Evolutionary conservation across 1,140 invertebrate genomes (phyloP), one percentile per base, ranked within the genome.

Genomic region (Pantala flavescens): DNA sequence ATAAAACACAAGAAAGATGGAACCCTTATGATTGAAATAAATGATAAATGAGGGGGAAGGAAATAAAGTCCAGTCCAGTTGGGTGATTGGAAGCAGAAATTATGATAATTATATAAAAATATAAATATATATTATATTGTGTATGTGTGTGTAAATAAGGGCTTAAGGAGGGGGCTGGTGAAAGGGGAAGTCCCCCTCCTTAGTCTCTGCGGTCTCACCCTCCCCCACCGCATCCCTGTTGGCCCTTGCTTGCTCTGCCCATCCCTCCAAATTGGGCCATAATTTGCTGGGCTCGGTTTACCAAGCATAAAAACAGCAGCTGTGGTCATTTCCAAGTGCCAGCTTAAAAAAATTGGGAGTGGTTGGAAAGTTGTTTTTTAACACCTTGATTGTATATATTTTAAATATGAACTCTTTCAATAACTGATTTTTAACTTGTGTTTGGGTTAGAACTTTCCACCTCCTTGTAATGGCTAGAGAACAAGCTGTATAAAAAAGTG

Each of bases 331-430:
- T 63, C 49, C 49, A 63, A 63, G 49, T 63, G 49, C 49, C 49
- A 63, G 49, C 49, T 63, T 63, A 63, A 63, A 63, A 63, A 21
- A 36, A 36, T 36, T 36, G 49, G 49, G 49, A 63, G 49, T 63
- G 49, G 49, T 63, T 63, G 49, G 72, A 76, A 75, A 77, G 75
- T 76, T 76, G 55, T 42, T 76, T 76, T 76, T 78, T 78, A 76
- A 77, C 76, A 74, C 71, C 75, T 77, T 71, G 74, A 78, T 76
- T 78, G 77, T 77, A 77, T 76, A 77, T 77, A 77, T 77, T 77
- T 77, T 76, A 77, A 77, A 77, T 73, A 74, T 73, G 74, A 70
- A 76, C 71, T 72, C 70, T 71, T 71, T 24, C 43, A 73, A 72
- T 63, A 55, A 24, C 43, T 71, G 49, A 23, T 76, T 71, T 71